Percentiles rank a stretch among this genome's conserved stretches.
Conservation (phyloP, 2,113 vertebrate species). For the Phycodurus eques region DNA sequence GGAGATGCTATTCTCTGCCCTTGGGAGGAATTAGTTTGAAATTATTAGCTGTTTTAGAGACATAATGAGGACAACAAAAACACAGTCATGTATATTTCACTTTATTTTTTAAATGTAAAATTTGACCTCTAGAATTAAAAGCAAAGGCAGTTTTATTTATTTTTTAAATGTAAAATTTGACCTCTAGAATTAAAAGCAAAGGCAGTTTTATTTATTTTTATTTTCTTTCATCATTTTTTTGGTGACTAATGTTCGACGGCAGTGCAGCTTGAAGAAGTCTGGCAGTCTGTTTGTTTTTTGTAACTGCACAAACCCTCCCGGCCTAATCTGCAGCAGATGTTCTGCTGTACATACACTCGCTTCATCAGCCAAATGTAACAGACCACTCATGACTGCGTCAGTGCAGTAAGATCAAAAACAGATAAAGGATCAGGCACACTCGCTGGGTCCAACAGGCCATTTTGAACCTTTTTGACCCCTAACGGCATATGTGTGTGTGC, state of each 20-base stretch:
- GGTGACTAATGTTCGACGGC: neutral
- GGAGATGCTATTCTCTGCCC: conserved; percentile 30
- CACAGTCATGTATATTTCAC: neutral
- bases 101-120: neutral
- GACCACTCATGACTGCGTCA: neutral
- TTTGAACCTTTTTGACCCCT: neutral
- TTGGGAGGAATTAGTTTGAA: conserved; percentile 19
- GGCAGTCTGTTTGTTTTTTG: neutral
- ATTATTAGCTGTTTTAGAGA: conserved; percentile 8
- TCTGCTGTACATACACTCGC: neutral
- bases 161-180: neutral
- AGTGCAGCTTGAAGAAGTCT: neutral
- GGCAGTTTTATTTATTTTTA: too few species aligned
- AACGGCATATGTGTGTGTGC: neutral
- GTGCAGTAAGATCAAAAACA: neutral
- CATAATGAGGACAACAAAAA: neutral
- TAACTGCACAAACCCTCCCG: neutral
- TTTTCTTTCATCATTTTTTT: neutral
- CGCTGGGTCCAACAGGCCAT: neutral
- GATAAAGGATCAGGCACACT: neutral
- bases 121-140: neutral
- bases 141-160: too few species aligned
- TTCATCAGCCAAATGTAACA: conserved; percentile 6
- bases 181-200: neutral
- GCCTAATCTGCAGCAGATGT: conserved; percentile 16